These are phyloP conservation scores for Papilio aristodemus DNA, from an alignment of 1,140 invertebrate species.

Conservation along the genomic window DNA sequence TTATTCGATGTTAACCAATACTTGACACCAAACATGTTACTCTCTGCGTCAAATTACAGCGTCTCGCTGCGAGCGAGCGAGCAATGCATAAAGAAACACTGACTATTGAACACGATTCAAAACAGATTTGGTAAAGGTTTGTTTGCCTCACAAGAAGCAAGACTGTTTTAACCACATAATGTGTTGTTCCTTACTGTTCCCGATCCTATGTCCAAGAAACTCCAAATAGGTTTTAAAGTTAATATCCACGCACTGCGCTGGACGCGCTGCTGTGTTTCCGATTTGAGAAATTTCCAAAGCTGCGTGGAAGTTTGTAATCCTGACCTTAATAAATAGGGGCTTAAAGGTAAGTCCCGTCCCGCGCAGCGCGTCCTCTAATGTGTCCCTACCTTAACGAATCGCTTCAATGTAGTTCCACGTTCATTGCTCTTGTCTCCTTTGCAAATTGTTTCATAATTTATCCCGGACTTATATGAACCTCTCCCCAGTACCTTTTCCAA, in stretches of 20 bases:
- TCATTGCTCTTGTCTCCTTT: neutral
- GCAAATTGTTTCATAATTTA: constrained; percentile 31
- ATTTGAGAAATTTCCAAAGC: neutral
- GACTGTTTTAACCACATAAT: no score
- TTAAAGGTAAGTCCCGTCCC: neutral
- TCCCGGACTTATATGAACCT: neutral
- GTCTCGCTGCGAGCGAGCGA: no score
- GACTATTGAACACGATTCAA: no score
- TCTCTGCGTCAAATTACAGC: no score
- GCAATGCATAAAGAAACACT: no score
- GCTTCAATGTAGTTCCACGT: constrained; percentile 17
- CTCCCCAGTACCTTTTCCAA: neutral
- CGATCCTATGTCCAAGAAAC: no score
- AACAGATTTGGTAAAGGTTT: no score
- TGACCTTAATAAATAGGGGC: constrained; percentile 20
- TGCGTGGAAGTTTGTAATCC: constrained; percentile 8
- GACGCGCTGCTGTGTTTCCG: neutral
- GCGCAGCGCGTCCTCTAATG: neutral
- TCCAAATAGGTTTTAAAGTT: no score
- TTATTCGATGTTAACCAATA: no score
- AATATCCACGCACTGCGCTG: neutral
- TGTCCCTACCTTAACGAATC: neutral
- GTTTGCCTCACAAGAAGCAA: no score
- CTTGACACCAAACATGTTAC: no score
- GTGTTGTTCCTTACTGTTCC: no score